Conservation (phyloP, 2,888 invertebrate genomes). For the Melanostoma scalare region DNA sequence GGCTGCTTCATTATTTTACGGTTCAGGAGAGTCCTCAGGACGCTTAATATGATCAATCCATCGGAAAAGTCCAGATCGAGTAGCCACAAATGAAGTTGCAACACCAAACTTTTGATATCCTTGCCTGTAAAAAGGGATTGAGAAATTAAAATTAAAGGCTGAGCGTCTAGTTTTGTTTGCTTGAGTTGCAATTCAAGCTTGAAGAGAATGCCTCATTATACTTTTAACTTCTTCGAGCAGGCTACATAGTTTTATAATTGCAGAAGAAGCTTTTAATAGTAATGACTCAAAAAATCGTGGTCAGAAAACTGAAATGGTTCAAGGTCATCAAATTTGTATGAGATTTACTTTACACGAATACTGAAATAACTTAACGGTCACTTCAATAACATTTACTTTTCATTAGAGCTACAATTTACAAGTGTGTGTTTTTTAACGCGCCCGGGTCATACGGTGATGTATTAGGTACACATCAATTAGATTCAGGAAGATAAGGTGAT, state of each 20-base stretch:
- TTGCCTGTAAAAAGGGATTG: slow-evolving; percentile 85
- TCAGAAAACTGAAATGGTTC: no score
- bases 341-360: no score
- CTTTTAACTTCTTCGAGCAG: slow-evolving; percentile 34
- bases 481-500: no score
- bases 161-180: background rate
- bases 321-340: no score
- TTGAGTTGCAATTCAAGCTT: slow-evolving; percentile 24
- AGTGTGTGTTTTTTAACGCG: no score
- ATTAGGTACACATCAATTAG: no score
- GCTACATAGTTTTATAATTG: slow-evolving; percentile 22
- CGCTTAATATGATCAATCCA: slow-evolving; percentile 90
- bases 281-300: no score
- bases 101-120: slow-evolving; percentile 94
- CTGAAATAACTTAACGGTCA: no score
- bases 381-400: no score
- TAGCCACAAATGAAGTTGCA: slow-evolving; percentile 93
- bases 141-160: background rate
- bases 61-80: slow-evolving; percentile 92
- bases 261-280: background rate
- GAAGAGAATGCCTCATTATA: background rate
- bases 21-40: slow-evolving; percentile 85
- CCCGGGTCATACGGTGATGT: no score
- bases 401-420: no score
- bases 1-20: slow-evolving; percentile 83